Evolutionary conservation across 2,888 invertebrate species (phyloP), one percentile per base, ranked within the genome.

Genomic region (Tyria jacobaeae): DNA sequence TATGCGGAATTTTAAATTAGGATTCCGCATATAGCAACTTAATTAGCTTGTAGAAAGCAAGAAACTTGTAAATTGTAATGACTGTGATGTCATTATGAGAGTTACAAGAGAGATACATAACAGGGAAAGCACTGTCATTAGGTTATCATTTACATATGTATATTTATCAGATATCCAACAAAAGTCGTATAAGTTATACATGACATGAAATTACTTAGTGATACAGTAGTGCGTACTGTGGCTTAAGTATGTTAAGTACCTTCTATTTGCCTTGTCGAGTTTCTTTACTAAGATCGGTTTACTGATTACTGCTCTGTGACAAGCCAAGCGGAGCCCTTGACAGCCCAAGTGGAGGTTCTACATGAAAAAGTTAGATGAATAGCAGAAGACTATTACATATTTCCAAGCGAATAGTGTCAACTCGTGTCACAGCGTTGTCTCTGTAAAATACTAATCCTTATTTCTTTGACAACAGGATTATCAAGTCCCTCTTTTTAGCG

Each of bases 291-390:
- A 56, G 57, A 61, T 68, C 51, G 66, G 65, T 67, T 60, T 44
- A 53, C 49, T 62, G 41, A 54, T 53, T 61, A 62, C 60, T 64
- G 39, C 51, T 50, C 37, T 54, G 51, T 58, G 41, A 69, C 51
- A 53, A 51, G 44, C 49, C n/a, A n/a, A n/a, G n/a, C n/a, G n/a
- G n/a, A n/a, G n/a, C n/a, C n/a, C 54, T 62, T 63, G 65, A 60
- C 44, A 53, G 51, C n/a, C 52, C 54, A 58, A 63, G 58, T 57
- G 54, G 37, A 60, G 59, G 60, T 50, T 66, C 50, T 64, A 57
- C 58, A 60, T 52, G 56, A 54, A 66, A 66, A 66, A 79, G 59
- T 73, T 76, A 57, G 49, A n/a, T n/a, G 48, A 74, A 72, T n/a
- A n/a, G n/a, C n/a, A n/a, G n/a, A n/a, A n/a, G n/a, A n/a, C n/a